These are phyloP conservation scores for Botia kubotai DNA, from an alignment of 2,797 vertebrate species.

Conservation along the genomic window DNA sequence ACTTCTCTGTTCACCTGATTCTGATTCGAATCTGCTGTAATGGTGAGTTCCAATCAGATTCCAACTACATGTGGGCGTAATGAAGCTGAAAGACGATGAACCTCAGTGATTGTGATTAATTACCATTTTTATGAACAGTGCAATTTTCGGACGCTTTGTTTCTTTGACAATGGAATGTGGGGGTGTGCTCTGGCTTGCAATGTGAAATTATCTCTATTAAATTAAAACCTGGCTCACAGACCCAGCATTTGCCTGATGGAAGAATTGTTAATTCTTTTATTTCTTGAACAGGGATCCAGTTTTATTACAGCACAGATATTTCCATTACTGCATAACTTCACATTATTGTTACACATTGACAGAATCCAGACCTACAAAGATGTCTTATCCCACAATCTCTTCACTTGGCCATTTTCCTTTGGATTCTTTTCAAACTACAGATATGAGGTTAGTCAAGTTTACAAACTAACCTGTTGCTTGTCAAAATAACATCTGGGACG, in stretches of 20 bases:
- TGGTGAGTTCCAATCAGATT: constrained; percentile 67
- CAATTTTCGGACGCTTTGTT: constrained; percentile 9
- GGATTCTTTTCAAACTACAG: constrained; percentile 82
- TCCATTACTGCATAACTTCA: background rate
- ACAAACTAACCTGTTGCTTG: constrained; percentile 61
- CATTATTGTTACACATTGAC: constrained; percentile 26
- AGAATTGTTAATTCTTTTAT: background rate
- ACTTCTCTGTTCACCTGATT: constrained; percentile 77
- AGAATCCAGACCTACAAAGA: constrained; percentile 74
- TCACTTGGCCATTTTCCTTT: constrained; percentile 79
- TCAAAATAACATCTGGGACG: constrained; percentile 38
- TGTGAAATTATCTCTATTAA: constrained; percentile 3
- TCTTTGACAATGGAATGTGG: constrained; percentile 2
- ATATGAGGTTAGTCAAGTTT: constrained; percentile 70
- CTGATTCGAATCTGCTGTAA: constrained; percentile 74
- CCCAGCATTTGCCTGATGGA: background rate
- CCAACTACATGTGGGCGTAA: background rate
- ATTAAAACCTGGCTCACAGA: constrained; percentile 11
- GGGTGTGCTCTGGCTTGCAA: background rate
- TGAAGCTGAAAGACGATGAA: background rate
- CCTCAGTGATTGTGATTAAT: constrained; percentile 2
- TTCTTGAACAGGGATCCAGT: background rate
- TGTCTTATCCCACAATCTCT: constrained; percentile 79
- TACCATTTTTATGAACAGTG: background rate
- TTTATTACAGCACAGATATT: constrained; percentile 1